Percentiles rank a stretch among this genome's conserved stretches.
Evolutionary conservation across 2,888 invertebrate genomes (phyloP).

Genomic region (Cybosia mesomella): DNA sequence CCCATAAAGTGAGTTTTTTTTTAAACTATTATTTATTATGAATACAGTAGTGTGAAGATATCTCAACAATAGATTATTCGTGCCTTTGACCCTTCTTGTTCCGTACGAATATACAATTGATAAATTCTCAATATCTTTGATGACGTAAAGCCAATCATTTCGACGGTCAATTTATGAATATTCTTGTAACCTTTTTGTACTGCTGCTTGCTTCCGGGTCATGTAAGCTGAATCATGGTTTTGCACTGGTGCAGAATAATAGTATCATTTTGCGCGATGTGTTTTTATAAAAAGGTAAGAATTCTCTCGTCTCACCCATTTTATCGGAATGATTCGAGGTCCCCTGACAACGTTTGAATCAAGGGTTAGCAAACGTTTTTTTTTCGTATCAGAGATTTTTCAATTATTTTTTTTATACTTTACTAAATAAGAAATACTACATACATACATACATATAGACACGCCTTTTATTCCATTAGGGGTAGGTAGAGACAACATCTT

Average conservation of each 20-base stretch:
- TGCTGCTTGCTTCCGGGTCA: constrained; percentile 17
- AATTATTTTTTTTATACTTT: too few relatives aligned
- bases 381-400: too few relatives aligned
- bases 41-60: constrained; percentile 4
- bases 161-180: constrained; percentile 47
- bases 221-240: neutral
- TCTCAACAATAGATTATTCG: constrained; percentile 28
- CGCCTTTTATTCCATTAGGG: too few relatives aligned
- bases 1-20: too few relatives aligned
- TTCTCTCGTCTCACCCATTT: too few relatives aligned
- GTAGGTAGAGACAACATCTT: too few relatives aligned
- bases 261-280: neutral
- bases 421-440: too few relatives aligned
- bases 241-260: neutral
- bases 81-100: constrained; percentile 31
- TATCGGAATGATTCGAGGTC: too few relatives aligned
- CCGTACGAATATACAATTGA: constrained; percentile 53
- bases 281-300: neutral
- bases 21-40: too few relatives aligned
- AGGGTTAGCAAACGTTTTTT: too few relatives aligned
- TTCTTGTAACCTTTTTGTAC: constrained; percentile 28
- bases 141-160: constrained; percentile 56
- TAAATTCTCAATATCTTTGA: constrained; percentile 54
- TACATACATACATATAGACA: too few relatives aligned
- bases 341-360: too few relatives aligned